phyloP scores from a whole-genome alignment of 2,797 vertebrate species.

The Sebastes paucispinis region DNA sequence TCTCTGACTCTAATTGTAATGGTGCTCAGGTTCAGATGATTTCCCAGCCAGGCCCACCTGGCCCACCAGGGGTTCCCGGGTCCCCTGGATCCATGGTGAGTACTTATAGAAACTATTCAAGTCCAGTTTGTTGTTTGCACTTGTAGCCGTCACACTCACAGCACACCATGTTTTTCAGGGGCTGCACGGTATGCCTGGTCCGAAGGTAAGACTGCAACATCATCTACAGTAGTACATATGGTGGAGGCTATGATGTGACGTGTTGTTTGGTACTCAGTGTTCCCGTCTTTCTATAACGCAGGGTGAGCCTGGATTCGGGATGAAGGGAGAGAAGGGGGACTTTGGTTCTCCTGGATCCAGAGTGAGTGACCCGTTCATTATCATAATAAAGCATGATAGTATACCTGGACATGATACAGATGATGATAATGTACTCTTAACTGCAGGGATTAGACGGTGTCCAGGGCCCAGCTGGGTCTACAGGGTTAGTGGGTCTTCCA shows the following conservation, averaged over 20 bases:
- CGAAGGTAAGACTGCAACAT: conserved; percentile 74
- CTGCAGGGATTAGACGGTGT: conserved; percentile 76
- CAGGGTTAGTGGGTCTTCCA: conserved; percentile 91
- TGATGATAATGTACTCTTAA: background rate
- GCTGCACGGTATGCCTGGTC: conserved; percentile 80
- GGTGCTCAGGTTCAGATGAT: conserved; percentile 86
- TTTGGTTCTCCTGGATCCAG: conserved; percentile 66
- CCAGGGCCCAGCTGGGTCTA: conserved; percentile 84
- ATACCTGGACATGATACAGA: background rate
- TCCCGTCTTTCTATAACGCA: conserved; percentile 49
- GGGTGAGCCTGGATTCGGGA: conserved; percentile 79
- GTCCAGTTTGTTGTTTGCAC: background rate
- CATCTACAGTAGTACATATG: background rate
- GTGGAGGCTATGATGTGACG: background rate
- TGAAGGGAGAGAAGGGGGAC: conserved; percentile 80
- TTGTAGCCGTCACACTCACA: conserved; percentile 22
- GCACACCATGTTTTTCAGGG: conserved; percentile 71
- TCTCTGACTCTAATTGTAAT: conserved; percentile 8
- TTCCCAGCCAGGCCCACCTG: conserved; percentile 90
- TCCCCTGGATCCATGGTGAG: conserved; percentile 79
- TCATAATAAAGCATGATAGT: background rate
- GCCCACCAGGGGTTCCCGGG: conserved; percentile 87
- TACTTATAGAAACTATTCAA: background rate
- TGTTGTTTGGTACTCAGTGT: conserved; percentile 19
- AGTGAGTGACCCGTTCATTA: conserved; percentile 47